Conservation (phyloP, 2,888 invertebrate species). For the Epinotia demarniana region DNA sequence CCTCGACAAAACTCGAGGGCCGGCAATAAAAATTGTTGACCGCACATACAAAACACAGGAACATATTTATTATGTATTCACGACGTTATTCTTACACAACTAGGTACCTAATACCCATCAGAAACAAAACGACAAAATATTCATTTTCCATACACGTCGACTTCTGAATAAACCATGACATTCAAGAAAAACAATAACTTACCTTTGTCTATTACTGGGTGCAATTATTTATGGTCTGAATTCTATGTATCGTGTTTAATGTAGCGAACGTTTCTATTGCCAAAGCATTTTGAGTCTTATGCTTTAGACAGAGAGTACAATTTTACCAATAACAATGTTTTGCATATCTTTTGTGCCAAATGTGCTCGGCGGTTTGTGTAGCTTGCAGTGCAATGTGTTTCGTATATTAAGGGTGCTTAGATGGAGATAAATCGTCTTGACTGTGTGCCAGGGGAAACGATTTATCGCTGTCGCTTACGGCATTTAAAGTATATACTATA, state of each 20-base stretch:
- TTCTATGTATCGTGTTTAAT: neutral
- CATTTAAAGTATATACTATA: neutral
- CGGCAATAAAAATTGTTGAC: too few species aligned
- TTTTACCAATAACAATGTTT: neutral
- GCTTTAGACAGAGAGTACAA: neutral
- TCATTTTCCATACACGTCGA: neutral
- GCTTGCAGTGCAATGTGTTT: constrained; percentile 24
- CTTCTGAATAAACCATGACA: neutral
- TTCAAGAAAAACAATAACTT: constrained; percentile 29
- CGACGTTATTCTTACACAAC: neutral
- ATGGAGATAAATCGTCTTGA: constrained; percentile 10
- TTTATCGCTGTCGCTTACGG: constrained; percentile 5
- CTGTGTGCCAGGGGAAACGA: constrained; percentile 4
- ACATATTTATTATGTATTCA: neutral
- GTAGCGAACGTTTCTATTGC: neutral
- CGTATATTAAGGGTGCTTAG: constrained; percentile 15
- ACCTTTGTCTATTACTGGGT: constrained; percentile 31
- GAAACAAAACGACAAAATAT: neutral
- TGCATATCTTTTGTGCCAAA: constrained; percentile 17
- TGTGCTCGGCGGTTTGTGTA: constrained; percentile 1
- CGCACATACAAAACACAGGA: too few species aligned
- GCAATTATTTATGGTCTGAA: constrained; percentile 25
- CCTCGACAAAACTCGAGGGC: too few species aligned
- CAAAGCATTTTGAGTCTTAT: constrained; percentile 20
- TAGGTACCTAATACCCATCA: neutral